phyloP scores from a whole-genome alignment of 2,113 vertebrate species.

The Microcebus tavaratra region DNA sequence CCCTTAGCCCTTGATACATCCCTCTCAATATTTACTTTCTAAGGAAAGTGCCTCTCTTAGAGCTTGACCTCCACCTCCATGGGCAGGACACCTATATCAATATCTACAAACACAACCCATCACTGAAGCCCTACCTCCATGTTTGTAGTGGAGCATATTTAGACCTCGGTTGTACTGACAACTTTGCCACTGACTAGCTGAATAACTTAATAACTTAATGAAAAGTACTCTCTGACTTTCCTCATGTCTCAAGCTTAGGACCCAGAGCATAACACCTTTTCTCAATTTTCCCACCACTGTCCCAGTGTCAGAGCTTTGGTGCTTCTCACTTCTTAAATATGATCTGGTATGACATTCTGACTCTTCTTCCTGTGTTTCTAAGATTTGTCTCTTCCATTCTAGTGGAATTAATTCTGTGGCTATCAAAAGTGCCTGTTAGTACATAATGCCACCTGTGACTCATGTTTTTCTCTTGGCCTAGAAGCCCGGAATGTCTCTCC shows the following conservation, averaged over 20 bases:
- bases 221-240: background rate
- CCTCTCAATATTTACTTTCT: background rate
- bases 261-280: background rate
- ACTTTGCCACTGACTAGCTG: background rate
- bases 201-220: background rate
- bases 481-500: background rate
- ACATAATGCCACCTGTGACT: background rate
- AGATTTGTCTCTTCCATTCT: background rate
- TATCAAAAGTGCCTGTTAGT: background rate
- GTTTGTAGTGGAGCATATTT: background rate
- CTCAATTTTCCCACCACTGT: background rate
- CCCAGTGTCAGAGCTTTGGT: background rate
- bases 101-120: background rate
- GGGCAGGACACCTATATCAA: background rate
- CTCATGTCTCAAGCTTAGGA: background rate
- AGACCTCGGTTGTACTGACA: background rate
- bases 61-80: background rate
- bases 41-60: background rate
- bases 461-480: background rate
- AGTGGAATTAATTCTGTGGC: background rate
- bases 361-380: background rate
- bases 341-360: background rate
- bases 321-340: background rate
- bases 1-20: background rate
- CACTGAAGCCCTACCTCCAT: background rate